Percentiles rank a stretch among this genome's conserved stretches.
Conservation (phyloP, 1,140 invertebrate species). For the Lordiphosa clarofinis region DNA sequence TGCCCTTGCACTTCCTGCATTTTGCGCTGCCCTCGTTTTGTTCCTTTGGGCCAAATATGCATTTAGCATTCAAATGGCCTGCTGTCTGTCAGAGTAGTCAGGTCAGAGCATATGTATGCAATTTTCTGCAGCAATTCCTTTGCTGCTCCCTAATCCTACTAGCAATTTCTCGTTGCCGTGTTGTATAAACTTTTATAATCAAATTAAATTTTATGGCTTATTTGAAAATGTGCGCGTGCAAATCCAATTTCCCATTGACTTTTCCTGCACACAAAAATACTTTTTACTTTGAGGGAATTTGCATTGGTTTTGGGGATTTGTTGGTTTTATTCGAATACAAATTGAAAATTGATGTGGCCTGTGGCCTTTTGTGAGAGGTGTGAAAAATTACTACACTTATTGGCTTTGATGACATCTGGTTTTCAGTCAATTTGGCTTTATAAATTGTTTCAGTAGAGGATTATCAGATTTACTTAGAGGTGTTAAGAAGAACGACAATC, state of each 20-base stretch:
- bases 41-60: constrained; percentile 25
- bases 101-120: constrained; percentile 26
- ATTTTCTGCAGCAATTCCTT: constrained; percentile 11
- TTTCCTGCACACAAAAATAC: constrained; percentile 15
- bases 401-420: too few relatives aligned
- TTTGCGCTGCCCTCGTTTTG: constrained; percentile 4
- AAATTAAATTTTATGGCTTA: constrained; percentile 61
- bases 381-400: background rate
- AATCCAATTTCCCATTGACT: constrained; percentile 43
- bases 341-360: constrained; percentile 3
- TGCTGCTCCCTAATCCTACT: constrained; percentile 5
- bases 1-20: constrained; percentile 21
- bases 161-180: constrained; percentile 19
- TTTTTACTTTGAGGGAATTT: constrained; percentile 7
- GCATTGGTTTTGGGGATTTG: constrained; percentile 2
- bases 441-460: too few relatives aligned
- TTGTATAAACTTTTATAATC: constrained; percentile 57
- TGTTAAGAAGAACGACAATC: too few relatives aligned
- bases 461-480: too few relatives aligned
- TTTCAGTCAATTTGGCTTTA: too few relatives aligned
- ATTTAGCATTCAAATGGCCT: constrained; percentile 49
- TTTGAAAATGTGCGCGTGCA: constrained; percentile 52
- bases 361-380: background rate
- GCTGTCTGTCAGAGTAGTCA: constrained; percentile 13
- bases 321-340: constrained; percentile 8